A percentile compares a stretch with the other conserved stretches of the same genome.
These are phyloP conservation scores for Coreoperca whiteheadi DNA, from an alignment of 2,113 vertebrate genomes.

Conservation along the genomic window DNA sequence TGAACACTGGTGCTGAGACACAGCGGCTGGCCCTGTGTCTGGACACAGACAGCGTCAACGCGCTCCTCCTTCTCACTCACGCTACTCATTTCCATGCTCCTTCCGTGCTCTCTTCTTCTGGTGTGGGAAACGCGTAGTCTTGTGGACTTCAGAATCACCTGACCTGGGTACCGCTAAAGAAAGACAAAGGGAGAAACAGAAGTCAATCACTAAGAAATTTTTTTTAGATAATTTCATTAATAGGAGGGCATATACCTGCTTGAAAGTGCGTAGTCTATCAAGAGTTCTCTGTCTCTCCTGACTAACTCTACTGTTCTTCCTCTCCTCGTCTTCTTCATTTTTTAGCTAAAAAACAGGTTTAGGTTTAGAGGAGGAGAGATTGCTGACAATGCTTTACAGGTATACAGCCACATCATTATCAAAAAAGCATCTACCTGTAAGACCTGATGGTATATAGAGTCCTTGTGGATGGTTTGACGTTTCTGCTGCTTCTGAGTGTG, in stretches of 20 bases:
- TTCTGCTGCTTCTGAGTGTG: constrained; percentile 92
- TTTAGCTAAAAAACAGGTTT: constrained; percentile 52
- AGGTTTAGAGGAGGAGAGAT: not conserved
- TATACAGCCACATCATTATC: not conserved
- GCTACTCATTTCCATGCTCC: constrained; percentile 31
- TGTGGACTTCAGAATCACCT: constrained; percentile 96
- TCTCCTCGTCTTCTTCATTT: constrained; percentile 90
- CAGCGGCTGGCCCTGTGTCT: constrained; percentile 73
- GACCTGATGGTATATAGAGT: constrained; percentile 83
- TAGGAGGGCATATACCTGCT: constrained; percentile 86
- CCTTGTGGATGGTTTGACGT: constrained; percentile 83
- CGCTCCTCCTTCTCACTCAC: constrained; percentile 64
- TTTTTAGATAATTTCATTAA: not conserved
- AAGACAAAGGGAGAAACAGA: not conserved
- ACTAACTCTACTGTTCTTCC: constrained; percentile 91
- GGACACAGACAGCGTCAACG: constrained; percentile 21
- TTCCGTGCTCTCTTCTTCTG: constrained; percentile 82
- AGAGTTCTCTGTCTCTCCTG: constrained; percentile 96
- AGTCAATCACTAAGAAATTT: not conserved
- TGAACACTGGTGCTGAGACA: constrained; percentile 85
- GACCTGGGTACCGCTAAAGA: constrained; percentile 92
- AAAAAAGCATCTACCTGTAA: constrained; percentile 82
- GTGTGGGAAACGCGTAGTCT: constrained; percentile 87
- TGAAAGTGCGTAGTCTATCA: constrained; percentile 95
- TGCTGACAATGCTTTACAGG: not conserved